Base-by-base conservation (phyloP, 2,797 vertebrate species). In the Apogon hyalosoma region DNA sequence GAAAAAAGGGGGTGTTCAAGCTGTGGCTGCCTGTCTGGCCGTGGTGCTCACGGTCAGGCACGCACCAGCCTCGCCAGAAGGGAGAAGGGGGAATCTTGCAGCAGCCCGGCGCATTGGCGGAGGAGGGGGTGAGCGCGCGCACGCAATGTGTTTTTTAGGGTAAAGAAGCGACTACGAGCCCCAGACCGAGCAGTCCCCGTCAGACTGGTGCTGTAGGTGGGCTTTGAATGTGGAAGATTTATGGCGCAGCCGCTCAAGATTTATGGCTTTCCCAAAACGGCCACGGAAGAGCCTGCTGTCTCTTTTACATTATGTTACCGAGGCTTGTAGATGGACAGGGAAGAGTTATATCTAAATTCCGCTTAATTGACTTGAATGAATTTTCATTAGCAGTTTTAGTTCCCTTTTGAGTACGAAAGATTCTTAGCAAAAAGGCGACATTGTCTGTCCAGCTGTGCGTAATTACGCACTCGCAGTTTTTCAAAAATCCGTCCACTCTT, bases 131-230 rank as follows among this genome's bases (percentile, higher is more conserved):
- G 67, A 46, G 79, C 69, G 84, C 70, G 83, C 76, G 68, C 83
- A 73, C 69, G 73, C 39, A 11, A 50, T 75, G 52, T 73, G 68
- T 68, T 55, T 81, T 86, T 79, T 74, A 77, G 79, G 77, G 67
- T 86, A 75, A 84, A 82, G 73, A 71, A 67, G 50, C 61, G 69
- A 73, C 41, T 19, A 46, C 52, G 57, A 84, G 67, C 63, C 66
- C 74, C 73, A 75, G 73, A 85, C 63, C 43, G 55, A 75, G 69
- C 65, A 77, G 79, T 71, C 57, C 78, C 79, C 14, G 73, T 68
- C 67, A 84, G 78, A 56, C 10, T 21, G 62, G 68, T 40, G 74
- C 66, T 65, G 75, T 31, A 54, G 64, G 56, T 71, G 40, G 64
- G 24, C 54, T 66, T 60, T 62, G 64, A 54, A 63, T 66, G 50